Base-by-base conservation (phyloP, 2,113 vertebrate species). In the Haemorhous mexicanus region DNA sequence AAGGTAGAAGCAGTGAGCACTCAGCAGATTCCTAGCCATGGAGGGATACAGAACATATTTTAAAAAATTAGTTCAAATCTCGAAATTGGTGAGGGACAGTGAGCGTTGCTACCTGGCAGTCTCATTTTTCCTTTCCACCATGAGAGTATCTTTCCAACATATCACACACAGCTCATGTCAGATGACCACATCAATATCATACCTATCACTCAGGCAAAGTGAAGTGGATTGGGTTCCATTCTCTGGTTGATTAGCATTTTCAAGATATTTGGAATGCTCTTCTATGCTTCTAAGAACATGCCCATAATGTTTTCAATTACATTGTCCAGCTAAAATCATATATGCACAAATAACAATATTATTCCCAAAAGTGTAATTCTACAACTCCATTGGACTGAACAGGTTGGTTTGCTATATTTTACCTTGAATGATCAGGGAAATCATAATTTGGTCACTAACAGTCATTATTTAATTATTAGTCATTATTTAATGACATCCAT, bases 81-180 rank as follows among this genome's bases (percentile, higher is more conserved):
- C 16, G 20, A 44, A 52, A 61, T 49, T 33, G 19, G 2, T 75
- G n/a, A 89, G 27, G 24, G 32, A 79, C 15, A 15, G 16, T 20
- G 7, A 85, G 9, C 7, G 7, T 2, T 39, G 17, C 22, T 47
- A 90, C 4, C 49, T 47, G 19, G 19, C 66, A 64, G 33, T 19
- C 7, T 44, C 23, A 10, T 11, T 43, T 56, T 41, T 49, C 11
- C 13, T 43, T 59, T 72, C 10, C 21, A 52, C 6, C 7, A 15
- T n/a, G 6, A 50, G 6, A 52, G 13, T 10, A 47, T 26, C 33
- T 55, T 69, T 80, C 35, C 37, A 50, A 20, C 2, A 3, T 5
- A 68, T 3, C 30, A 66, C 19, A 73, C 0, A 1, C 1, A 20
- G 10, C 14, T 72, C 26, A 0, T 21, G 75, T 16, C 33, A 82